Evolutionary conservation across 2,888 invertebrate genomes (phyloP), one percentile per base, ranked within the genome.

Genomic region (Merodon equestris): DNA sequence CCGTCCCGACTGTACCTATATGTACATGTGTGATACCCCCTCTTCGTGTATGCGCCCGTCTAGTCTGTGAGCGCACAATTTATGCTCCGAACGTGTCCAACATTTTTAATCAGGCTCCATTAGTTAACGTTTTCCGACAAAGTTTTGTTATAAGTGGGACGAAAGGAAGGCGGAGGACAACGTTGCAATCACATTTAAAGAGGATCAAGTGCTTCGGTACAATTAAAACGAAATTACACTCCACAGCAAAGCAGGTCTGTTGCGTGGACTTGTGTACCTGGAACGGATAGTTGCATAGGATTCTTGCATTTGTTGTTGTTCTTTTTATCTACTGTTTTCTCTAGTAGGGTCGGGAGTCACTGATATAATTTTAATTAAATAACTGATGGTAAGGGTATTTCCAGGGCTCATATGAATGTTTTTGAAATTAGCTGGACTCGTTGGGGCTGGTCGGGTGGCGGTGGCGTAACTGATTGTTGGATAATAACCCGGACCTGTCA

Each of bases 171-270:
- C 9, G 44, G 10, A 14, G 36, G 15, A 36, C 47, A 40, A 40
- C 34, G 56, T 50, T 79, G 79, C 79, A 79, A 74, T 79, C 58
- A 74, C 74, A 79, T 79, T 74, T 70, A 68, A 79, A 74, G 38
- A 56, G 40, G 79, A 79, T 79, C 74, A 74, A 74, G 74, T 70
- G 42, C 68, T 74, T 60, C 64, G 47, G 58, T 45, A 64, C 79
- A 79, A 79, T 79, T 74, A 74, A 74, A 79, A 68, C 54, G 68
- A 68, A 60, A 79, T 79, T 79, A 74, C 68, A 68, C 47, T 63
- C 63, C 67, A 63, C 63, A n/a, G n/a, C n/a, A n/a, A n/a, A n/a
- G n/a, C n/a, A n/a, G n/a, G n/a, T n/a, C n/a, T 48, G 64, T 54
- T 27, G 64, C 50, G 5, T n/a, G 12, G 40, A 40, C 3, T 10